These are phyloP conservation scores for Ophion costatus DNA, from an alignment of 2,888 invertebrate genomes.

Conservation along the genomic window DNA sequence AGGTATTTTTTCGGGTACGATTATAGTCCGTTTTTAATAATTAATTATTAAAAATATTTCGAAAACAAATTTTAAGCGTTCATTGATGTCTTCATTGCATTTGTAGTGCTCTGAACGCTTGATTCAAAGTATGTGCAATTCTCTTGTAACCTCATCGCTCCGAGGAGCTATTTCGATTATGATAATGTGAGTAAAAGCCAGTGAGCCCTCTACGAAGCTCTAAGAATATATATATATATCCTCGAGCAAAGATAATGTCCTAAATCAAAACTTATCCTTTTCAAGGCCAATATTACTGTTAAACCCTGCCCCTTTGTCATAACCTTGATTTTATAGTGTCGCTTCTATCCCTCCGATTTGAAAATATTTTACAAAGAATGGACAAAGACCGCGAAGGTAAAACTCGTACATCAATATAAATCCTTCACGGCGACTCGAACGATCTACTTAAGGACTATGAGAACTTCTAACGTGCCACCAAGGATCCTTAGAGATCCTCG, in stretches of 20 bases:
- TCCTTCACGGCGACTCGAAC: constrained; percentile 44
- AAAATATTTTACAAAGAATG: constrained; percentile 36
- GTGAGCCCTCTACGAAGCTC: constrained; percentile 67
- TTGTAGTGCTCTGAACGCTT: constrained; percentile 5
- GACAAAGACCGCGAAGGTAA: constrained; percentile 4
- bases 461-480: constrained; percentile 40
- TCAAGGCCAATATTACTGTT: constrained; percentile 26
- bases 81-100: not conserved
- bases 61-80: not conserved
- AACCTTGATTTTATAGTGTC: constrained; percentile 3
- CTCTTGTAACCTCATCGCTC: constrained; percentile 61
- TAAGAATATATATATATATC: constrained; percentile 48
- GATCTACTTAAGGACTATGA: constrained; percentile 23
- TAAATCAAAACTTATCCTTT: constrained; percentile 40
- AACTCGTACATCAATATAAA: constrained; percentile 32
- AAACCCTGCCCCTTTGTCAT: not conserved
- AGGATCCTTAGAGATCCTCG: no score
- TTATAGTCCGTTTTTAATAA: not conserved
- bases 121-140: constrained; percentile 17
- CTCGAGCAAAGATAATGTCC: constrained; percentile 52
- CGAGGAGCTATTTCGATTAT: constrained; percentile 62
- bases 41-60: not conserved
- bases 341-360: constrained; percentile 10
- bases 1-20: not conserved
- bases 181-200: constrained; percentile 63